Conservation (phyloP, 2,888 invertebrate genomes). For the Stomorhina lunata region DNA sequence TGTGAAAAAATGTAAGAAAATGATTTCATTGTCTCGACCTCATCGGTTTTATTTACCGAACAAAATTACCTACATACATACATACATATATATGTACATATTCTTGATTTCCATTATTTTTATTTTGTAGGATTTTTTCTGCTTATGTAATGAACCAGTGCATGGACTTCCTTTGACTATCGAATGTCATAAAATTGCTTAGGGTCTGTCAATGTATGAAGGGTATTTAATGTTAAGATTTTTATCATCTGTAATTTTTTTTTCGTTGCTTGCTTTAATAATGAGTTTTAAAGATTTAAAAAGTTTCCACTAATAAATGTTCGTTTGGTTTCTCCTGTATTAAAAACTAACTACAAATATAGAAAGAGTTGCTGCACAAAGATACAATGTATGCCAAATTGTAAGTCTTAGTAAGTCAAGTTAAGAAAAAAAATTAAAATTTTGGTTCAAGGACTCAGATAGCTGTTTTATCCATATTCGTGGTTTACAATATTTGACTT, state of each 20-base stretch:
- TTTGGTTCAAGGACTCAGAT: too few relatives aligned
- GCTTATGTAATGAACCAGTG: conserved; percentile 13
- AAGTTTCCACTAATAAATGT: too few relatives aligned
- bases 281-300: too few relatives aligned
- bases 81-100: too few relatives aligned
- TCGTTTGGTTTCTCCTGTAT: too few relatives aligned
- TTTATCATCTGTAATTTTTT: not conserved
- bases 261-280: not conserved
- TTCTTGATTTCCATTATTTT: conserved; percentile 21
- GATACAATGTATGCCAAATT: too few relatives aligned
- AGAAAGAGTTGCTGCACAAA: too few relatives aligned
- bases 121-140: conserved; percentile 15
- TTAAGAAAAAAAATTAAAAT: too few relatives aligned
- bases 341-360: too few relatives aligned
- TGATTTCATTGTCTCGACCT: conserved; percentile 53
- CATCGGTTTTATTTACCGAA: conserved; percentile 58
- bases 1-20: conserved; percentile 13
- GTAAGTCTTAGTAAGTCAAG: too few relatives aligned
- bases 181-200: conserved; percentile 34
- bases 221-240: not conserved
- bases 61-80: conserved; percentile 52
- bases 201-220: conserved; percentile 11
- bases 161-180: conserved; percentile 29
- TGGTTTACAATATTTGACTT: too few relatives aligned
- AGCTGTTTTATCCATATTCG: too few relatives aligned